Percentiles rank a stretch among this genome's conserved stretches.
Evolutionary conservation across 2,888 invertebrate species (phyloP).

Genomic region (Agrilus biguttatus): DNA sequence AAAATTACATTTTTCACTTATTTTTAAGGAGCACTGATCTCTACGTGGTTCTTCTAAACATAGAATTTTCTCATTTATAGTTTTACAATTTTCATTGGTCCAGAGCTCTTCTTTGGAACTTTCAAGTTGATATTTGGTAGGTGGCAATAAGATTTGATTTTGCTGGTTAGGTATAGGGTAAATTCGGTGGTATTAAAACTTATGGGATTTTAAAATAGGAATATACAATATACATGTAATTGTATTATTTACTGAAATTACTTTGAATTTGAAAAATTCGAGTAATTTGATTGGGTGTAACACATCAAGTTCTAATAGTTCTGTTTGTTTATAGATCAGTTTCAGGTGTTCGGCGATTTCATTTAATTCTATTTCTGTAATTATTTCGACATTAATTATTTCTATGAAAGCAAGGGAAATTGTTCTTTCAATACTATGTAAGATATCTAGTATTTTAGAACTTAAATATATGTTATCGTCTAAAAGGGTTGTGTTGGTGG

Average conservation of each 20-base stretch:
- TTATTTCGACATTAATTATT: constrained; percentile 3
- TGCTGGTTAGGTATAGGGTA: constrained; percentile 6
- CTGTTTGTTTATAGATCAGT: constrained; percentile 1
- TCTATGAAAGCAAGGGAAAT: constrained; percentile 2
- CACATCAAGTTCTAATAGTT: constrained; percentile 1
- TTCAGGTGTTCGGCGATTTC: constrained; percentile 3
- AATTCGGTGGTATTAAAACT: constrained; percentile 4
- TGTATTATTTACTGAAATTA: neutral
- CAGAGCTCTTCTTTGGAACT: constrained; percentile 5
- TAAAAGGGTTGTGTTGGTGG: too few relatives aligned
- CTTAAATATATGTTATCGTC: too few relatives aligned
- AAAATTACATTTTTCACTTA: neutral
- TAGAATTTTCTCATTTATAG: neutral
- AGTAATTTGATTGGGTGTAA: constrained; percentile 3
- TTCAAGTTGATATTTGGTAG: constrained; percentile 5
- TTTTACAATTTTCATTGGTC: constrained; percentile 7
- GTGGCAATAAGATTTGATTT: constrained; percentile 5
- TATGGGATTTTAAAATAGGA: constrained; percentile 6
- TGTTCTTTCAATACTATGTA: constrained; percentile 1
- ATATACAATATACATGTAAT: constrained; percentile 5
- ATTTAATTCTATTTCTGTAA: constrained; percentile 1
- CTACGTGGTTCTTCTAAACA: neutral
- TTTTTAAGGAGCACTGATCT: neutral
- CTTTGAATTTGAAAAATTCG: constrained; percentile 5
- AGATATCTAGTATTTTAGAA: too few relatives aligned